phyloP scores from a whole-genome alignment of 2,888 invertebrate species.

The Arge pagana region DNA sequence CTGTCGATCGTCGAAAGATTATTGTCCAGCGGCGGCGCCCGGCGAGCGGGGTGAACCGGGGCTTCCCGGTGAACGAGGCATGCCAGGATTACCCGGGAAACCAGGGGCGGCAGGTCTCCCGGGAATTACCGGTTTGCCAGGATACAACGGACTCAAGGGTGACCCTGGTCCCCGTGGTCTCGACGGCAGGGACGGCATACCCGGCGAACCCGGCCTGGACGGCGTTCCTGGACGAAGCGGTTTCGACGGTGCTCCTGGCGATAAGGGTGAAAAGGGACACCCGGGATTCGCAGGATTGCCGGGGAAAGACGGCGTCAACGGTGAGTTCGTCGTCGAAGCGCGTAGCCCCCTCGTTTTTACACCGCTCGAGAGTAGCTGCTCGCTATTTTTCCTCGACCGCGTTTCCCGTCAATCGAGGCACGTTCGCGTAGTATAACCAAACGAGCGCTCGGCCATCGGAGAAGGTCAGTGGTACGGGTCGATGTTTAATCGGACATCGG shows the following conservation, averaged over 20 bases:
- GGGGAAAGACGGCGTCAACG: slow-evolving; percentile 74
- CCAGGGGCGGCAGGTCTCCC: slow-evolving; percentile 73
- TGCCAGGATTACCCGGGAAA: slow-evolving; percentile 66
- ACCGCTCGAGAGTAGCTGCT: too few species aligned
- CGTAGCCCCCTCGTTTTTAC: too few species aligned
- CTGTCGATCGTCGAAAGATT: slow-evolving; percentile 81
- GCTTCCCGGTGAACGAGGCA: slow-evolving; percentile 52
- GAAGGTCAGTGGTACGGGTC: too few species aligned
- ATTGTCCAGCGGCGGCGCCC: slow-evolving; percentile 73
- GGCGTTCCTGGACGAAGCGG: slow-evolving; percentile 87
- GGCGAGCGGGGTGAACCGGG: slow-evolving; percentile 64
- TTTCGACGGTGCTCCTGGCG: slow-evolving; percentile 73
- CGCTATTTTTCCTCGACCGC: too few species aligned
- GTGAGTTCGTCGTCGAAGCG: too few species aligned
- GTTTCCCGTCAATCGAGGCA: too few species aligned
- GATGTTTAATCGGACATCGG: too few species aligned
- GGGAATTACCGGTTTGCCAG: slow-evolving; percentile 65
- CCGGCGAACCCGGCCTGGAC: slow-evolving; percentile 88
- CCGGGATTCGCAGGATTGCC: slow-evolving; percentile 72
- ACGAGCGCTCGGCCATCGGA: too few species aligned
- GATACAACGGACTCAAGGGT: slow-evolving; percentile 63
- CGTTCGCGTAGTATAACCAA: too few species aligned
- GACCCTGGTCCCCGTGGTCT: slow-evolving; percentile 72
- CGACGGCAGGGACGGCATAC: slow-evolving; percentile 87
- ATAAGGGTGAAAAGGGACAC: slow-evolving; percentile 75